Conservation (phyloP, 2,113 vertebrate genomes). For the Ranitomeya imitator region DNA sequence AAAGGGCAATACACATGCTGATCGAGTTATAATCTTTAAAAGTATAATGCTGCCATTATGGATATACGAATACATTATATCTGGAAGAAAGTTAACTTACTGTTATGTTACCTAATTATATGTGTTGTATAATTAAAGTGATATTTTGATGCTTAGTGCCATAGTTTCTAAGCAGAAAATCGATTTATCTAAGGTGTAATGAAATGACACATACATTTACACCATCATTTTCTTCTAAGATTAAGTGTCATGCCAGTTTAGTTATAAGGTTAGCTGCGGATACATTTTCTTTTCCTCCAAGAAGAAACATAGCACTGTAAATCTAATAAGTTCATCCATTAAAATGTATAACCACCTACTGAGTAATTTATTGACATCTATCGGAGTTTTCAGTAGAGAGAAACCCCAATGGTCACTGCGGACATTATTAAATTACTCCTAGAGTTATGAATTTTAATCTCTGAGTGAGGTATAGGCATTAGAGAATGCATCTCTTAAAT, state of each 20-base stretch:
- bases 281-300: neutral
- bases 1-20: too few relatives aligned
- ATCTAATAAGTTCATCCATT: slow-evolving; percentile 12
- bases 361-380: slow-evolving; percentile 20
- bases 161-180: neutral
- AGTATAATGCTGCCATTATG: too few relatives aligned
- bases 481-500: neutral
- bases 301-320: neutral
- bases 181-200: neutral
- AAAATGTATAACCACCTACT: slow-evolving; percentile 19
- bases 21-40: too few relatives aligned
- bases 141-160: neutral
- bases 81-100: neutral
- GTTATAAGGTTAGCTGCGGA: neutral
- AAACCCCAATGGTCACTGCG: slow-evolving; percentile 4
- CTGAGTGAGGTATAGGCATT: neutral
- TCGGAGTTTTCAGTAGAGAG: neutral
- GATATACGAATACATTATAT: too few relatives aligned
- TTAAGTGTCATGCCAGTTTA: neutral
- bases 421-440: slow-evolving; percentile 24
- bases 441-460: slow-evolving; percentile 19
- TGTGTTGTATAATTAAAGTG: neutral
- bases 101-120: neutral
- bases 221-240: neutral
- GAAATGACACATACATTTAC: neutral